phyloP scores from a whole-genome alignment of 2,797 vertebrate species.

The Staurois parvus region DNA sequence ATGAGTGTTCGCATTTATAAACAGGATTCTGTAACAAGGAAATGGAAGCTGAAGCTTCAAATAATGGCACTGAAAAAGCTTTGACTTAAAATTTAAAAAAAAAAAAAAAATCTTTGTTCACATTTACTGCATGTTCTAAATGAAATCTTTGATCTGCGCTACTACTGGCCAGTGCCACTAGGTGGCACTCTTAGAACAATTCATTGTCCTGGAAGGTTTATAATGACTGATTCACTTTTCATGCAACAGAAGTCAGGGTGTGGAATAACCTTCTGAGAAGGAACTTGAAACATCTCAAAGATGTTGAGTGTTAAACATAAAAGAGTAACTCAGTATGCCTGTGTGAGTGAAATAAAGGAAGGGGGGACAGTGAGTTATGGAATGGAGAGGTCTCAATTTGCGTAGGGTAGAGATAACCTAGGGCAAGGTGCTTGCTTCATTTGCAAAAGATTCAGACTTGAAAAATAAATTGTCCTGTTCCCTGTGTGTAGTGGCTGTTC shows the following conservation, averaged over 20 bases:
- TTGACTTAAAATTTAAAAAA: no score
- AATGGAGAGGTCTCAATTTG: background rate
- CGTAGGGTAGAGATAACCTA: background rate
- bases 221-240: background rate
- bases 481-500: background rate
- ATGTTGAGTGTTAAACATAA: slow-evolving; percentile 43
- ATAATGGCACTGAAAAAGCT: background rate
- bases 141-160: background rate
- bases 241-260: slow-evolving; percentile 12
- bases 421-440: background rate
- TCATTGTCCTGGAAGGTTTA: background rate
- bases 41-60: background rate
- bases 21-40: background rate
- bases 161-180: background rate
- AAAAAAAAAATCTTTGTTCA: no score
- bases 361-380: slow-evolving; percentile 19
- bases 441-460: background rate
- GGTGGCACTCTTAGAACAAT: slow-evolving; percentile 28
- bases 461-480: background rate
- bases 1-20: no score
- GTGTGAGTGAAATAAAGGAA: slow-evolving; percentile 9
- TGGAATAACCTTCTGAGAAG: slow-evolving; percentile 26
- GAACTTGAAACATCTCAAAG: slow-evolving; percentile 23
- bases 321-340: slow-evolving; percentile 8
- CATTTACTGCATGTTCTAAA: no score